Percentiles rank a stretch among this genome's conserved stretches.
These are phyloP conservation scores for Dendropsophus ebraccatus DNA, from an alignment of 2,113 vertebrate species.

Conservation along the genomic window DNA sequence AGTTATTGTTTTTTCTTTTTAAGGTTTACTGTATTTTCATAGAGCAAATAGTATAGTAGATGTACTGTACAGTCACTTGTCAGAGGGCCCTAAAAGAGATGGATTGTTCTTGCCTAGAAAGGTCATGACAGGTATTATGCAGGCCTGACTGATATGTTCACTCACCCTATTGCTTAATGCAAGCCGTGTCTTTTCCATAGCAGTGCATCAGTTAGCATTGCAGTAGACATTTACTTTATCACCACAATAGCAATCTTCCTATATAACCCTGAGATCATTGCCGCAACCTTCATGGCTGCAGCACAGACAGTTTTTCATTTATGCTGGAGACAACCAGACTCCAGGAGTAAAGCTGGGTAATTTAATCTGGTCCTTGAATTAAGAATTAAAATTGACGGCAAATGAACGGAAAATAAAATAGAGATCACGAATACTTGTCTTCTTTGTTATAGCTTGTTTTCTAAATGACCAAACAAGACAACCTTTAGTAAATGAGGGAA, in stretches of 20 bases:
- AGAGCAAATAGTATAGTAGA: not conserved
- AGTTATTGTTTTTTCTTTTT: too few species aligned
- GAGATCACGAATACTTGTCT: not conserved
- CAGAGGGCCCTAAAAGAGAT: not conserved
- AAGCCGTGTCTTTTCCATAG: constrained; percentile 18
- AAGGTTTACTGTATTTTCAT: not conserved
- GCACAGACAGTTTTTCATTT: constrained; percentile 43
- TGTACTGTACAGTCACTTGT: not conserved
- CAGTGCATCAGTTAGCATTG: constrained; percentile 24
- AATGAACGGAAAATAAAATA: constrained; percentile 11
- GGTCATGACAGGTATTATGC: not conserved
- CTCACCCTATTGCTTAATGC: constrained; percentile 17
- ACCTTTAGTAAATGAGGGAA: not conserved
- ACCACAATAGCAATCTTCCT: constrained; percentile 31
- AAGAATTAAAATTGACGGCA: constrained; percentile 46
- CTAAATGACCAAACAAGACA: not conserved
- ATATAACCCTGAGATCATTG: constrained; percentile 13
- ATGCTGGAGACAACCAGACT: constrained; percentile 22
- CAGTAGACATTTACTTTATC: constrained; percentile 44
- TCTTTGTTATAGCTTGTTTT: not conserved
- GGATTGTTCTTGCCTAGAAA: not conserved
- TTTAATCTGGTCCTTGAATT: constrained; percentile 50
- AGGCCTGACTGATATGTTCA: constrained; percentile 13
- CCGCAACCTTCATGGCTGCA: constrained; percentile 44
- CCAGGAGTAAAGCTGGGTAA: not conserved